Evolutionary conservation across 1,140 invertebrate genomes (phyloP).

Genomic region (Hormaphis cornu): DNA sequence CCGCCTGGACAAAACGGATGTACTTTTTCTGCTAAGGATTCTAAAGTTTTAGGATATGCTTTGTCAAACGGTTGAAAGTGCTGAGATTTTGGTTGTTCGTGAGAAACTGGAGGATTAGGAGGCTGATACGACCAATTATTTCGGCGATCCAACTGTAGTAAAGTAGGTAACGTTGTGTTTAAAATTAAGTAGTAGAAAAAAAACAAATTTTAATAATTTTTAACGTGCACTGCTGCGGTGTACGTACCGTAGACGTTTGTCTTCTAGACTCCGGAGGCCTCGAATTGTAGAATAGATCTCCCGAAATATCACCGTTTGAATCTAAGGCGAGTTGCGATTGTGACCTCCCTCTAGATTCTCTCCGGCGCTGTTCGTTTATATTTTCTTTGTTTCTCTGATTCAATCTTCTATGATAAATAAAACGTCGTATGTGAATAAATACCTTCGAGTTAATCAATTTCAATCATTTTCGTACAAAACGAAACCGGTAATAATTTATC

Average conservation of each 20-base stretch:
- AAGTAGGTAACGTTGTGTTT: background rate
- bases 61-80: constrained; percentile 70
- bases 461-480: no score
- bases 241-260: constrained; percentile 26
- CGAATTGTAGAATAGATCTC: constrained; percentile 72
- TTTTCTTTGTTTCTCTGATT: constrained; percentile 22
- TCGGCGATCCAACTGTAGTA: constrained; percentile 37
- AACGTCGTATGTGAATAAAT: no score
- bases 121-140: constrained; percentile 46
- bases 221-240: background rate
- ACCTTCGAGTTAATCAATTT: no score
- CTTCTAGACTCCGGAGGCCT: constrained; percentile 40
- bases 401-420: background rate
- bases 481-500: no score
- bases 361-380: constrained; percentile 14
- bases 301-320: constrained; percentile 35
- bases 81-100: constrained; percentile 73
- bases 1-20: constrained; percentile 67
- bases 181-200: background rate
- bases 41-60: constrained; percentile 79
- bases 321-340: constrained; percentile 55
- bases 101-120: constrained; percentile 67
- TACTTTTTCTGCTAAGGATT: constrained; percentile 73
- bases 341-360: constrained; percentile 46
- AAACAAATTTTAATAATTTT: background rate